Base-by-base conservation (phyloP, 2,888 invertebrate species). In the Hylaea fasciaria region DNA sequence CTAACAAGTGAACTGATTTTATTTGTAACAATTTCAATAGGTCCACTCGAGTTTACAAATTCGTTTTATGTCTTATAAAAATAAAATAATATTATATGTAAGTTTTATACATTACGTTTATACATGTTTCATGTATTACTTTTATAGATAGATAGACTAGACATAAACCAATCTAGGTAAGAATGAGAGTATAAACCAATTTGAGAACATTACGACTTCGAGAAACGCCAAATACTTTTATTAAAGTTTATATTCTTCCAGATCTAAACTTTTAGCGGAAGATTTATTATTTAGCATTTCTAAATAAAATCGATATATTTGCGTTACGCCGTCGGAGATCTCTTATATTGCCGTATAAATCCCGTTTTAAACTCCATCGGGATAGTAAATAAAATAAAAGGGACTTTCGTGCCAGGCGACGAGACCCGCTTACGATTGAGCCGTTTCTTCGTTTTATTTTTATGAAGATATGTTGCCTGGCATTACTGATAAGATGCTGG, bases 381-480 rank as follows among this genome's bases (percentile, higher is more conserved):
- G 77, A 77, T 76, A 83, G 85, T 86, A 87, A 86, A 88, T 87
- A 87, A 86, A 86, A 87, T 82, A 82, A 82, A 60, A 76, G 82
- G 83, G 83, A 83, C 80, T 81, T 81, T 80, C 81, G 78, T 86
- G 83, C 83, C 80, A 83, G 84, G 72, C 76, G 74, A 72, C 73
- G 78, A 72, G 73, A 71, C 64, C 76, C 73, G 70, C 74, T 70
- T 77, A 76, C 81, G 73, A 81, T 78, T 75, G 73, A 82, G 79
- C 81, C 83, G 77, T 83, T 82, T 73, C 76, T 74, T 69, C 68
- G 72, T 76, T 87, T 85, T 82, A 83, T 85, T 89, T 86, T 87
- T 86, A 89, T 87, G 85, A 87, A 89, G 89, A 89, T 84, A 82
- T 87, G 87, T 87, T 71, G 82, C 80, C 69, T 72, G 68, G 70